These are phyloP conservation scores for Pempheris klunzingeri DNA, from an alignment of 2,797 vertebrate genomes.

Conservation along the genomic window DNA sequence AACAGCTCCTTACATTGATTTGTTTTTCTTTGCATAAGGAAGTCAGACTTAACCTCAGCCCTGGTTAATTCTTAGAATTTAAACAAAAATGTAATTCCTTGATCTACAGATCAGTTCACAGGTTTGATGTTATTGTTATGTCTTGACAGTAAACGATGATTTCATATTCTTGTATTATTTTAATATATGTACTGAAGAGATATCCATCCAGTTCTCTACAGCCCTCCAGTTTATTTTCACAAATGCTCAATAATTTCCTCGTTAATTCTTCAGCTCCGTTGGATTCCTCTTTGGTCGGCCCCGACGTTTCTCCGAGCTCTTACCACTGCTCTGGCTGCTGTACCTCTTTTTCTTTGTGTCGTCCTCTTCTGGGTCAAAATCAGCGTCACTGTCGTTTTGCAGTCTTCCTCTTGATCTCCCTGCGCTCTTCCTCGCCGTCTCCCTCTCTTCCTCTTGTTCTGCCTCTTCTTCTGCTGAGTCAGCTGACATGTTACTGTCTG, in stretches of 20 bases:
- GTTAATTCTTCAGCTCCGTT: neutral
- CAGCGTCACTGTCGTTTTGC: constrained; percentile 40
- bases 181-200: neutral
- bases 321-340: constrained; percentile 5
- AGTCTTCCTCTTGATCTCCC: constrained; percentile 11
- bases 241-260: too few species aligned
- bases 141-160: neutral
- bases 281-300: constrained; percentile 17
- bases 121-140: neutral
- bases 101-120: neutral
- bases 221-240: neutral
- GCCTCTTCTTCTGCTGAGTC: constrained; percentile 7
- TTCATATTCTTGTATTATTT: neutral
- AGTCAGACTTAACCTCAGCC: neutral
- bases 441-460: neutral
- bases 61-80: neutral
- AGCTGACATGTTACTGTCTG: constrained; percentile 4
- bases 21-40: neutral
- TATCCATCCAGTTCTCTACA: neutral
- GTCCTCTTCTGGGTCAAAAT: constrained; percentile 45
- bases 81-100: too few species aligned
- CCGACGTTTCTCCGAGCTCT: constrained; percentile 12
- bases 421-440: neutral
- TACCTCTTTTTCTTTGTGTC: constrained; percentile 26
- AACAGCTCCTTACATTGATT: neutral